phyloP scores from a whole-genome alignment of 2,113 vertebrate genomes.

The Paratilapia polleni region DNA sequence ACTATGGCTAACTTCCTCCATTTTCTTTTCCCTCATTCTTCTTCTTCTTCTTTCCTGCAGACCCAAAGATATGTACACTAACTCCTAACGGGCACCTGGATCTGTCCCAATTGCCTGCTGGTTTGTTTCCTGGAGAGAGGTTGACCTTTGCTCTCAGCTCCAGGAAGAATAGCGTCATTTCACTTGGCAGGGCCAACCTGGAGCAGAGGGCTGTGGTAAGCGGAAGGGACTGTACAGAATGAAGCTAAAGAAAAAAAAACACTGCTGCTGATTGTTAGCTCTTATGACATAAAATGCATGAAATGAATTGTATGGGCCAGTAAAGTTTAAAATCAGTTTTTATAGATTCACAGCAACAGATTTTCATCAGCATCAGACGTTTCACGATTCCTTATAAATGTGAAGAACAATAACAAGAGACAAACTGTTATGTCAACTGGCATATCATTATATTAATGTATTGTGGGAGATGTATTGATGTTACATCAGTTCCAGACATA shows the following conservation, averaged over 20 bases:
- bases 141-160: slow-evolving; percentile 85
- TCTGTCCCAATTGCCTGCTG: slow-evolving; percentile 78
- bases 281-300: not conserved
- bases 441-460: not conserved
- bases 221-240: not conserved
- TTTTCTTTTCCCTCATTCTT: not conserved
- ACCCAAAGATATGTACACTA: slow-evolving; percentile 91
- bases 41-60: slow-evolving; percentile 65
- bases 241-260: not conserved
- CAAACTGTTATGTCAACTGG: no score
- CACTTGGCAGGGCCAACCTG: slow-evolving; percentile 86
- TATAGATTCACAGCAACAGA: not conserved
- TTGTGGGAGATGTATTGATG: not conserved
- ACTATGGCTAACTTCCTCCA: not conserved
- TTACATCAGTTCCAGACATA: not conserved
- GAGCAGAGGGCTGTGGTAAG: slow-evolving; percentile 89
- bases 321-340: not conserved
- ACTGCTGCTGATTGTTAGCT: not conserved
- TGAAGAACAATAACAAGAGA: not conserved
- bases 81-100: slow-evolving; percentile 97
- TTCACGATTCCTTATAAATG: not conserved
- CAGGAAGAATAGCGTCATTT: slow-evolving; percentile 93
- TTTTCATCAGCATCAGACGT: not conserved
- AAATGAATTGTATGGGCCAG: not conserved
- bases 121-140: slow-evolving; percentile 87